Evolutionary conservation across 2,797 vertebrate species (phyloP), one percentile per base, ranked within the genome.

Genomic region (Poeciliopsis infans): DNA sequence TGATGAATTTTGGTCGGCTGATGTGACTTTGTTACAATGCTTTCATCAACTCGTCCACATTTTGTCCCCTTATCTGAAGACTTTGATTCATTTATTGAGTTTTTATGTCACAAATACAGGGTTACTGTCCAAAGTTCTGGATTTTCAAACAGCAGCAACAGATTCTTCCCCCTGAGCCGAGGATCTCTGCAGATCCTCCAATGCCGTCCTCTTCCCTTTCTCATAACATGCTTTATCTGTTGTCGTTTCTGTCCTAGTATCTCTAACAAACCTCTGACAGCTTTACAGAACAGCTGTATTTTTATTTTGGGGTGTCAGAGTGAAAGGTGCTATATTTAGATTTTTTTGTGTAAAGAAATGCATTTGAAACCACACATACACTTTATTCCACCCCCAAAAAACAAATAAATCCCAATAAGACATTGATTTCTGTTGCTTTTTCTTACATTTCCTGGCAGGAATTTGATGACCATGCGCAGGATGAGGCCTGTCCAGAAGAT

Each of bases 401-500:
- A 13, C 6, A n/a, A n/a, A 23, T 7, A 43, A 45, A n/a, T 45
- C 41, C 12, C 12, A 15, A 28, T 46, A 46, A 71, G 28, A 45
- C 1, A 8, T 8, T 12, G 36, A 25, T 71, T 28, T 46, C 41
- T 71, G 13, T 45, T 28, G 13, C 43, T 71, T 71, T 41, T 68
- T 15, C 91, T 0, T 91, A 97, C 98, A 81, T 98, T 99, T 95
- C 96, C 96, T 61, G 97, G 97, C 86, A 99, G 94, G 94, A 99
- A 99, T 92, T 98, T 98, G 87, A 98, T 84, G 72, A 97, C 97
- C 97, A 99, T 98, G 75, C 97, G 97, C 83, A 99, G 75, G 83
- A 99, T 99, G 87, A 99, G 96, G 51, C 76, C 94, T 0, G 97
- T 97, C 98, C 98, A 99, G 95, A 99, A 99, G 91, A 98, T 73